Evolutionary conservation across 2,797 vertebrate species (phyloP), one percentile per base, ranked within the genome.

Genomic region (Pantherophis alleghaniensis): DNA sequence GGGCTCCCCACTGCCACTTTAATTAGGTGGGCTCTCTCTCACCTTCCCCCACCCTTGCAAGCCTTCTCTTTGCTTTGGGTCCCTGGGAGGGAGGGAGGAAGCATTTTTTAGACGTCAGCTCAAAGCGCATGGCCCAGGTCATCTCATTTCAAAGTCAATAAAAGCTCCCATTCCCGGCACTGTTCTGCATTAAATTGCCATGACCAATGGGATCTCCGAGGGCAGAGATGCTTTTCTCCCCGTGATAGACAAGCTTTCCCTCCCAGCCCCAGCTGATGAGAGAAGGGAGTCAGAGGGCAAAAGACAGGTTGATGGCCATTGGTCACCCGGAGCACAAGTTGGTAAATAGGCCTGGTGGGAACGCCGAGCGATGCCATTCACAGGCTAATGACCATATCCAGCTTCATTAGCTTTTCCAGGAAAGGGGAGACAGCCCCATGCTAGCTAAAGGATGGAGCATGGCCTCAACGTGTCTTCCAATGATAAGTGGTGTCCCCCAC

Each of bases 381-480:
- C 96, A 95, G 94, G 56, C 91, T 96, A 94, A 96, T 1, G 95
- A 96, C 94, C 95, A 87, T 91, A 94, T 26, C 95, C 94, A 91
- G 88, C 94, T 93, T 89, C 3, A 7, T 92, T 90, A 91, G 61
- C 91, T 74, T 47, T 60, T 91, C 90, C 87, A 79, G 69, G 90
- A 88, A 60, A 89, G 57, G 47, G 24, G 74, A 91, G 32, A 57
- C 87, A 11, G 60, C 22, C 14, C 90, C 32, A 42, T 61, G 56
- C 60, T 12, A 53, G 57, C 90, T 53, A 63, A 79, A 61, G 69
- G n/a, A 55, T 14, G 60, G 47, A 22, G 18, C 69, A 79, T 4
- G 60, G 37, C 88, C 56, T 47, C 20, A 16, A 89, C 1, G 11
- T 24, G 22, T 51, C 89, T 51, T 83, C 26, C 63, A 87, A 87